A percentile compares a stretch with the other conserved stretches of the same genome.
These are phyloP conservation scores for Leuctra nigra DNA, from an alignment of 2,888 invertebrate species.

Conservation along the genomic window DNA sequence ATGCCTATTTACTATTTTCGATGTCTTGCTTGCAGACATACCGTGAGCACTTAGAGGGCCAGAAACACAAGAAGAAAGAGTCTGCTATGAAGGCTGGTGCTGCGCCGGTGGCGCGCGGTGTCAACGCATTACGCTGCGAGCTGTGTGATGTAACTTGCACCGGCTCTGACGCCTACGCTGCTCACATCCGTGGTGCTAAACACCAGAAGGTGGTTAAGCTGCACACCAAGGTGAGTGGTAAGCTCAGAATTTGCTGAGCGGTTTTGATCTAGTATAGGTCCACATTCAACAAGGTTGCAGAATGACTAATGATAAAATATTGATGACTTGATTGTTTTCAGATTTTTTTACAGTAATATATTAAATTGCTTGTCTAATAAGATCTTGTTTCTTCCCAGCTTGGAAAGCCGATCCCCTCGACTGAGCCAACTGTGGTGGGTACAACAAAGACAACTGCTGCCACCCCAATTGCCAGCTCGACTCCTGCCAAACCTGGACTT, in stretches of 20 bases:
- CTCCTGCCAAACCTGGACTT: constrained; percentile 36
- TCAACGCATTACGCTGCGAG: constrained; percentile 81
- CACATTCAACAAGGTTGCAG: no score
- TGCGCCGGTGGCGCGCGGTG: constrained; percentile 53
- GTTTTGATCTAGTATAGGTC: no score
- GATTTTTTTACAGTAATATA: no score
- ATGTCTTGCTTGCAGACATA: constrained; percentile 56
- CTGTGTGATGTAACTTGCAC: constrained; percentile 98
- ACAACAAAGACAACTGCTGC: constrained; percentile 29
- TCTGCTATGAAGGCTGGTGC: constrained; percentile 69
- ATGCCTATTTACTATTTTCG: background rate
- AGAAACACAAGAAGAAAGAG: constrained; percentile 98
- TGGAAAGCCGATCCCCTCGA: constrained; percentile 95
- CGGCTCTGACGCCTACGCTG: constrained; percentile 96
- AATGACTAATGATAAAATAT: no score
- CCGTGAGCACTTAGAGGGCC: constrained; percentile 95
- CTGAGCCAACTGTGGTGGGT: constrained; percentile 81
- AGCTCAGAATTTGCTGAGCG: no score
- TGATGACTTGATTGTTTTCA: no score
- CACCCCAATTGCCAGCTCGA: constrained; percentile 27
- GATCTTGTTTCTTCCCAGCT: no score
- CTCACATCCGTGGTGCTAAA: constrained; percentile 95
- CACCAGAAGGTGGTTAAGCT: constrained; percentile 72
- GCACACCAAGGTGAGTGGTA: constrained; percentile 16
- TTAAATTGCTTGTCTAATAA: no score